phyloP scores from a whole-genome alignment of 1,140 invertebrate species.

The Solenopsis invicta region DNA sequence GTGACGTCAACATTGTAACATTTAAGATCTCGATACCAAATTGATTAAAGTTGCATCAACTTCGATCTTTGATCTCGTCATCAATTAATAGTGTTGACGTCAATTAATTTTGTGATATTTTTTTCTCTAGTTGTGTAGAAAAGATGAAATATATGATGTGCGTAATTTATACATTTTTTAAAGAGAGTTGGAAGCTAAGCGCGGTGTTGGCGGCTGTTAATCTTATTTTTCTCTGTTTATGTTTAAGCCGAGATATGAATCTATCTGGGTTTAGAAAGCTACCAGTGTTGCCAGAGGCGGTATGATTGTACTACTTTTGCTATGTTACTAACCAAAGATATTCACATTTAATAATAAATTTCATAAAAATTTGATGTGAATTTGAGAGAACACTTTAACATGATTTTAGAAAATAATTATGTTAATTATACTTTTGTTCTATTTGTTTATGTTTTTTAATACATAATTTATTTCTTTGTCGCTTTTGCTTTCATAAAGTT shows the following conservation, averaged over 20 bases:
- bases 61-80: background rate
- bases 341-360: background rate
- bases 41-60: background rate
- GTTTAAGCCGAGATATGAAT: background rate
- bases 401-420: background rate
- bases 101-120: background rate
- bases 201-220: background rate
- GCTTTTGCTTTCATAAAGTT: background rate
- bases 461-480: background rate
- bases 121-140: background rate
- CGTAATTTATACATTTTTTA: background rate
- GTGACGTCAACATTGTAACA: background rate
- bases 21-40: background rate
- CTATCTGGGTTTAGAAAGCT: conserved; percentile 23
- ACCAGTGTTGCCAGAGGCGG: background rate
- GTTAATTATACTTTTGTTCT: background rate
- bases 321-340: background rate
- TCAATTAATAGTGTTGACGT: background rate
- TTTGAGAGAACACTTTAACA: background rate
- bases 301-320: background rate
- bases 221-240: background rate
- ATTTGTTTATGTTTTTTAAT: background rate
- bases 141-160: background rate
- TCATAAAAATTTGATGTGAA: background rate
- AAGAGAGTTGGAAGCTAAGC: background rate